Conservation (phyloP, 2,888 invertebrate species). For the Antheraea assamensis region DNA sequence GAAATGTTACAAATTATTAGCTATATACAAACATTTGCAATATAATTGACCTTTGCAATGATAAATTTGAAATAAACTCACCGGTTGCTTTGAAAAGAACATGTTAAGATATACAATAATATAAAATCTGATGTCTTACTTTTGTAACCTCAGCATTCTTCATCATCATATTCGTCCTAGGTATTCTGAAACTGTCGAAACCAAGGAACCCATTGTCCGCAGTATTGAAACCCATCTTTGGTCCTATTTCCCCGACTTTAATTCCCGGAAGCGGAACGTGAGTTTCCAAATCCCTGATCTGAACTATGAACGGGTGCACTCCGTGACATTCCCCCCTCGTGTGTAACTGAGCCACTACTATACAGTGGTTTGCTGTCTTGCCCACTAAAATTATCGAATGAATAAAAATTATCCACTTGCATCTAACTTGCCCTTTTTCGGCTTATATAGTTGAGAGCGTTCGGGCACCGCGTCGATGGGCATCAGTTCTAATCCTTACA, state of each 20-base stretch:
- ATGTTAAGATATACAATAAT: background rate
- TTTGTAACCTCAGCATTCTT: slow-evolving; percentile 90
- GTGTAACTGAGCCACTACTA: slow-evolving; percentile 94
- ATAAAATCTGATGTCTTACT: slow-evolving; percentile 33
- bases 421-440: too few relatives aligned
- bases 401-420: background rate
- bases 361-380: slow-evolving; percentile 93
- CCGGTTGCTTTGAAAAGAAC: too few relatives aligned
- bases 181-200: slow-evolving; percentile 91
- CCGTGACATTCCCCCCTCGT: slow-evolving; percentile 91
- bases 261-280: slow-evolving; percentile 92
- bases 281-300: slow-evolving; percentile 91
- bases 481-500: too few relatives aligned
- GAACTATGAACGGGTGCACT: slow-evolving; percentile 95
- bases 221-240: slow-evolving; percentile 93
- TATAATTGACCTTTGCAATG: too few relatives aligned
- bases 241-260: slow-evolving; percentile 95
- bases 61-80: too few relatives aligned
- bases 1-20: too few relatives aligned
- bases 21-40: too few relatives aligned
- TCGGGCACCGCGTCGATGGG: too few relatives aligned
- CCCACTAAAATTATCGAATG: slow-evolving; percentile 85
- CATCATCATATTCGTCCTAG: slow-evolving; percentile 94
- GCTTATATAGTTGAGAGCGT: too few relatives aligned
- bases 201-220: slow-evolving; percentile 96